Base-by-base conservation (phyloP, 2,888 invertebrate genomes). In the Oscheius sp. region DNA sequence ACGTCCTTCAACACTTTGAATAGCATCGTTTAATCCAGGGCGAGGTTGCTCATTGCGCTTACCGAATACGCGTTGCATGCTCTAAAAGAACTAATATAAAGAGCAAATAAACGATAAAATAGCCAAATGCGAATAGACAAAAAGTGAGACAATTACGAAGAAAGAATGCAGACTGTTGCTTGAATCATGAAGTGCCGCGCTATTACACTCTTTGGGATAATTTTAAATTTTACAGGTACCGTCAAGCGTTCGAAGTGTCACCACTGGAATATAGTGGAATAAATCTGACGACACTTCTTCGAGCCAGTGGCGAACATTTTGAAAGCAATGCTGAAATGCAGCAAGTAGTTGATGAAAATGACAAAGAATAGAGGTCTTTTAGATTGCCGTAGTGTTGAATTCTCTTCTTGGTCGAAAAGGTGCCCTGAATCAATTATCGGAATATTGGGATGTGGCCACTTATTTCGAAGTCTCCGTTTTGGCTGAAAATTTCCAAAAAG, bases 221-320 rank as follows among this genome's bases (percentile, higher is more conserved):
- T n/a, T n/a, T n/a, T n/a, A n/a, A n/a, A n/a, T n/a, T 56, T 61
- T 78, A 66, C 63, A 85, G 85, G 85, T 88, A 88, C 73, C 81
- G 88, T n/a, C 82, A 84, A 61, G 87, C 96, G 63, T 99, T 99
- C 89, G 95, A 97, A 90, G 94, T 96, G 59, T 97, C 98, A 89
- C 98, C 97, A 0, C 96, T 98, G 89, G 98, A 98, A 91, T 99
- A 98, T 91, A 97, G 98, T 29, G 99, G 98, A 72, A 97, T 99
- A 78, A 99, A 99, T 91, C 92, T 99, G 86, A 98, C 98, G 46
- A 99, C 99, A 0, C 91, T 99, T 52, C 91, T 99, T 74, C 96
- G 98, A 72, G 96, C 98, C 85, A 95, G 94, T 81, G 98, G 99
- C 66, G 95, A 95, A 89, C 95, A 96, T 88, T 96, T 99, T 89